Evolutionary conservation across 1,140 invertebrate genomes (phyloP).

Genomic region (Notospermus geniculatus): DNA sequence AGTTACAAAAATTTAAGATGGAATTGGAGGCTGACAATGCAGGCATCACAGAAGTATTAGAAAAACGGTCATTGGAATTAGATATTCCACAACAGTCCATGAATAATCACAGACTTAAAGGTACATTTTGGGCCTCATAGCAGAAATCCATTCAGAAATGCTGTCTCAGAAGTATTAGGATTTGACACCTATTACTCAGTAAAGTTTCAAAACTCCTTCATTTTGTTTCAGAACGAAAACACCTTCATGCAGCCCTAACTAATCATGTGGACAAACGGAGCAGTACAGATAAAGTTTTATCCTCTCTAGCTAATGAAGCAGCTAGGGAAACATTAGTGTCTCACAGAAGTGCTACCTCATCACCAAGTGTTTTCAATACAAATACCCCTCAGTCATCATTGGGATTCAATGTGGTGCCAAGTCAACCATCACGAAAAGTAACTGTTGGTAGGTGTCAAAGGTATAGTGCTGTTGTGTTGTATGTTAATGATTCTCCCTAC

Average conservation of each 20-base stretch:
- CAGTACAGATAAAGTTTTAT: slow-evolving; percentile 64
- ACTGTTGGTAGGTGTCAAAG: too few species aligned
- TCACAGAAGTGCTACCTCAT: too few species aligned
- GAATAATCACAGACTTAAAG: slow-evolving; percentile 34
- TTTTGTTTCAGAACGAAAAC: slow-evolving; percentile 39
- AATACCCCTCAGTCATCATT: too few species aligned
- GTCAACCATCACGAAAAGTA: too few species aligned
- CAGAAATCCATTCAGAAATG: too few species aligned
- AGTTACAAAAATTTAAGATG: slow-evolving; percentile 94
- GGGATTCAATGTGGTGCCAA: too few species aligned
- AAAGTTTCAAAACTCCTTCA: background rate
- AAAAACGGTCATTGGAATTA: slow-evolving; percentile 69
- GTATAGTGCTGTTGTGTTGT: too few species aligned
- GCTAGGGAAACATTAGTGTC: slow-evolving; percentile 26
- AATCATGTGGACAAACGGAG: slow-evolving; percentile 43
- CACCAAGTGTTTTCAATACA: too few species aligned
- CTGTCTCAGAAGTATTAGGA: background rate
- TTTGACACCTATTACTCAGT: too few species aligned
- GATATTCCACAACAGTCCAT: slow-evolving; percentile 54
- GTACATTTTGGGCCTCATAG: too few species aligned
- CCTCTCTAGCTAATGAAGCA: slow-evolving; percentile 57
- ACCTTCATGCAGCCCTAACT: slow-evolving; percentile 28
- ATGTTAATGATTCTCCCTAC: too few species aligned
- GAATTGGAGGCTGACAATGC: slow-evolving; percentile 97
- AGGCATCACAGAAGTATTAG: slow-evolving; percentile 93